Evolutionary conservation across 1,140 invertebrate species (phyloP).

Genomic region (Drosophila cardini): DNA sequence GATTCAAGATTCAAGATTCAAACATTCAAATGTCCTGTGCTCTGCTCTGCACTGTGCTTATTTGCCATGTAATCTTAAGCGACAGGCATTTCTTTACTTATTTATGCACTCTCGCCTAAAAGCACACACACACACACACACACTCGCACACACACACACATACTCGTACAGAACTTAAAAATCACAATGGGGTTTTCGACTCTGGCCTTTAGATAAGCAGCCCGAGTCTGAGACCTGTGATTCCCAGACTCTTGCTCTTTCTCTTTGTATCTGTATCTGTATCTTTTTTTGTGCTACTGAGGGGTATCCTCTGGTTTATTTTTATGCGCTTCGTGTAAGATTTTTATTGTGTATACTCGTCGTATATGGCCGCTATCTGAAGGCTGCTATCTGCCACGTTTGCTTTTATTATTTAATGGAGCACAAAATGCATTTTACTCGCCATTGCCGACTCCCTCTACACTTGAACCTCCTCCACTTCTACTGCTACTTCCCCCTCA

Average conservation of each 20-base stretch:
- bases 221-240: conserved; percentile 42
- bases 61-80: conserved; percentile 83
- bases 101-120: conserved; percentile 73
- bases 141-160: conserved; percentile 21
- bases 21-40: conserved; percentile 76
- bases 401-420: conserved; percentile 84
- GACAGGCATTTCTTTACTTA: conserved; percentile 83
- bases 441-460: conserved; percentile 42
- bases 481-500: background rate
- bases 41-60: conserved; percentile 63
- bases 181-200: conserved; percentile 81
- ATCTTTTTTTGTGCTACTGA: conserved; percentile 10
- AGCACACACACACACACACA: conserved; percentile 32
- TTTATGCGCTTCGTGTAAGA: conserved; percentile 82
- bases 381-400: conserved; percentile 74
- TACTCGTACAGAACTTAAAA: conserved; percentile 71
- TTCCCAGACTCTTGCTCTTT: conserved; percentile 24
- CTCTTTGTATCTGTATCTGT: background rate
- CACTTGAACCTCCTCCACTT: conserved; percentile 23
- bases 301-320: conserved; percentile 65
- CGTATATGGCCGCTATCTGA: conserved; percentile 65
- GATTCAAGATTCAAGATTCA: conserved; percentile 5
- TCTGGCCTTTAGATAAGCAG: conserved; percentile 73
- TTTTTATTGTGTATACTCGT: conserved; percentile 79
- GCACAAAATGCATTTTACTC: conserved; percentile 80